Percentiles rank a stretch among this genome's conserved stretches.
Evolutionary conservation across 2,113 vertebrate species (phyloP).

Genomic region (Salvelinus sp.): DNA sequence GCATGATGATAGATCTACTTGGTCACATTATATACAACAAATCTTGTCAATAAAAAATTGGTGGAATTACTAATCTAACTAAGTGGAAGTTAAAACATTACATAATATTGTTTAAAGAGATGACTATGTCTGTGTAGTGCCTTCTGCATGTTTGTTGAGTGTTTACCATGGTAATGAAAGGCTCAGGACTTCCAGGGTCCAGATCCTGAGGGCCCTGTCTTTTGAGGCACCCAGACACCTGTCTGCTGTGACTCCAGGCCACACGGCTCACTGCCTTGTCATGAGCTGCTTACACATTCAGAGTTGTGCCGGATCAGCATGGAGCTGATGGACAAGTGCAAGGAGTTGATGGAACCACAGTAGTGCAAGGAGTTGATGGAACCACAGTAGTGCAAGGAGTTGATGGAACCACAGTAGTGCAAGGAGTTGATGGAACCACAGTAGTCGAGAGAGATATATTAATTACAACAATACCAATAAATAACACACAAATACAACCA

Average conservation of each 20-base stretch:
- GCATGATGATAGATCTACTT: neutral
- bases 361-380: neutral
- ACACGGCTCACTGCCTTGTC: constrained; percentile 78
- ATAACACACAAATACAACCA: too few species aligned
- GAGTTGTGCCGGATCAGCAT: constrained; percentile 8
- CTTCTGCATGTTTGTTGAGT: neutral
- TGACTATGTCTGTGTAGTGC: neutral
- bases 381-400: constrained; percentile 23
- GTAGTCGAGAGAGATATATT: too few species aligned
- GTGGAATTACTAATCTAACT: neutral
- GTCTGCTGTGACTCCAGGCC: constrained; percentile 82
- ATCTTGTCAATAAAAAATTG: neutral
- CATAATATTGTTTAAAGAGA: neutral
- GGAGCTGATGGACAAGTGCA: neutral
- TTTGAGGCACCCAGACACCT: constrained; percentile 80
- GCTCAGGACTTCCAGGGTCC: constrained; percentile 71
- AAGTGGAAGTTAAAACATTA: neutral
- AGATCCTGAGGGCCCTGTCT: constrained; percentile 79
- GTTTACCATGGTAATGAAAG: constrained; percentile 79
- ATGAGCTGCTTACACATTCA: constrained; percentile 74
- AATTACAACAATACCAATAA: too few species aligned
- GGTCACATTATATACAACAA: neutral
- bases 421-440: too few species aligned
- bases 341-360: constrained; percentile 15
- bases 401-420: too few species aligned